phyloP scores from a whole-genome alignment of 2,113 vertebrate species.

The Lamprologus lemairii region DNA sequence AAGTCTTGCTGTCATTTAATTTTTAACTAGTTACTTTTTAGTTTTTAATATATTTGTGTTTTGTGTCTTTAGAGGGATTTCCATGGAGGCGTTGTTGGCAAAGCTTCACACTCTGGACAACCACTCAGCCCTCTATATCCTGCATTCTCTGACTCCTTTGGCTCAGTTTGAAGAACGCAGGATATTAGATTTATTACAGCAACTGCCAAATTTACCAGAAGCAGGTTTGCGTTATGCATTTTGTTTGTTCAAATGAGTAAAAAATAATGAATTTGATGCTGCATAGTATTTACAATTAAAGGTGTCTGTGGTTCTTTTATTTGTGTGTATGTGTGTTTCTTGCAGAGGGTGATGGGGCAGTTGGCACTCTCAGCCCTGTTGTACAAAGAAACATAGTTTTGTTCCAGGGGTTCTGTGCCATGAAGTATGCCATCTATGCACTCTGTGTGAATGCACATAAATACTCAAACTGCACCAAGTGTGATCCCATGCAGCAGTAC shows the following conservation, averaged over 20 bases:
- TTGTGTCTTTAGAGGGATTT: slow-evolving; percentile 56
- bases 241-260: not conserved
- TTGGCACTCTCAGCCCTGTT: slow-evolving; percentile 27
- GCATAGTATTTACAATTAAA: not conserved
- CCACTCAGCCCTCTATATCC: slow-evolving; percentile 86
- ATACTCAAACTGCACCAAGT: slow-evolving; percentile 68
- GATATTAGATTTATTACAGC: slow-evolving; percentile 83
- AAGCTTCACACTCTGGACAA: slow-evolving; percentile 85
- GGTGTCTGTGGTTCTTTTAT: not conserved
- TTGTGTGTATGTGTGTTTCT: not conserved
- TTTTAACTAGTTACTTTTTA: not conserved
- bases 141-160: slow-evolving; percentile 86
- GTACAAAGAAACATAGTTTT: slow-evolving; percentile 76
- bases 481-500: slow-evolving; percentile 11
- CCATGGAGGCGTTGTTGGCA: slow-evolving; percentile 75
- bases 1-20: not conserved
- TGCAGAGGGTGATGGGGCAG: slow-evolving; percentile 33
- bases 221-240: not conserved
- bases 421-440: slow-evolving; percentile 92
- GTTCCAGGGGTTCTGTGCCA: slow-evolving; percentile 89
- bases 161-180: slow-evolving; percentile 79
- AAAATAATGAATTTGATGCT: not conserved
- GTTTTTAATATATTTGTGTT: not conserved
- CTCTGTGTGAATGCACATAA: slow-evolving; percentile 82
- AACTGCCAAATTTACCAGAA: slow-evolving; percentile 53